Conservation (phyloP, 1,140 invertebrate species). For the Lutraria rhynchaena region DNA sequence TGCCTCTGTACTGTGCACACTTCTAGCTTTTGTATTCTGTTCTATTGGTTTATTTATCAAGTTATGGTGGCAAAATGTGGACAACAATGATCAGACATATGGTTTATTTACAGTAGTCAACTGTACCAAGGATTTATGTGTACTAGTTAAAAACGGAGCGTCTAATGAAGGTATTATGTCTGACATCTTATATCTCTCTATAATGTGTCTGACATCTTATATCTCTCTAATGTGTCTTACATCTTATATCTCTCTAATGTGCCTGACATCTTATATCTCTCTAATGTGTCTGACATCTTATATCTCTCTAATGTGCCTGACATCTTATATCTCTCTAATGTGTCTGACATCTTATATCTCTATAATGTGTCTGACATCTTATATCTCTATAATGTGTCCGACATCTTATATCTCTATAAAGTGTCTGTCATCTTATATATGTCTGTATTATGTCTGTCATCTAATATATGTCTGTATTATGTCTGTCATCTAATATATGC, state of each 20-base stretch:
- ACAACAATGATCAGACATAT: constrained; percentile 1
- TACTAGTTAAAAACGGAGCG: background rate
- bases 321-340: too few species aligned
- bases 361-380: too few species aligned
- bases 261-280: background rate
- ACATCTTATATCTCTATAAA: too few species aligned
- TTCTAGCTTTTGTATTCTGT: background rate
- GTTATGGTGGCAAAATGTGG: constrained; percentile 7
- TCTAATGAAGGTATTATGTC: background rate
- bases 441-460: too few species aligned
- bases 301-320: background rate
- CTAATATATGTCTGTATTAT: too few species aligned
- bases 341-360: too few species aligned
- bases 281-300: background rate
- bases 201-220: background rate
- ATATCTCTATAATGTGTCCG: too few species aligned
- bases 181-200: background rate
- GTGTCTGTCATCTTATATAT: too few species aligned
- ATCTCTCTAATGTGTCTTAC: background rate
- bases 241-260: background rate
- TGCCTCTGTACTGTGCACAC: background rate
- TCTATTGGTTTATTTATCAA: background rate
- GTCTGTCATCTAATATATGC: too few species aligned
- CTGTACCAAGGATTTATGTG: background rate
- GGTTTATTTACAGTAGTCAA: constrained; percentile 12